These are phyloP conservation scores for Drusus annulatus DNA, from an alignment of 1,140 invertebrate genomes.

Conservation along the genomic window DNA sequence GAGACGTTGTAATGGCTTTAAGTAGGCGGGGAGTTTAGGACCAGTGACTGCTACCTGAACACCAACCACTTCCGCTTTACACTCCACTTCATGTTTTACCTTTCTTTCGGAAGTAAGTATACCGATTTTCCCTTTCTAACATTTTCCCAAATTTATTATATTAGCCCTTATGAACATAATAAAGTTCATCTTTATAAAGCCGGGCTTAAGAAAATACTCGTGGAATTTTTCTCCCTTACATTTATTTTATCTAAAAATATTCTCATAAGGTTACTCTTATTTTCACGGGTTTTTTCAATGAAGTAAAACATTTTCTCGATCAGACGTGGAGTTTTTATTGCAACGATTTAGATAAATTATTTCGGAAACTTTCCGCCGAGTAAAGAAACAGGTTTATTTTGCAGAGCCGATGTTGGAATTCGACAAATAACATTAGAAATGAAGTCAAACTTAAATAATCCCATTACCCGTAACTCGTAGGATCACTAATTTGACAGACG, in stretches of 20 bases:
- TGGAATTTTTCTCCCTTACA: background rate
- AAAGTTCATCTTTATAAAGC: constrained; percentile 35
- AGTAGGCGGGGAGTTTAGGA: too few relatives aligned
- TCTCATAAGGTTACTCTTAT: background rate
- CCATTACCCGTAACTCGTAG: too few relatives aligned
- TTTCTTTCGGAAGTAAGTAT: constrained; percentile 13
- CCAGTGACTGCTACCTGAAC: background rate
- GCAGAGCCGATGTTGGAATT: too few relatives aligned
- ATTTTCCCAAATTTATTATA: constrained; percentile 35
- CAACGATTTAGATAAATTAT: too few relatives aligned
- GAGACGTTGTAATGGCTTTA: too few relatives aligned
- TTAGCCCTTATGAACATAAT: constrained; percentile 31
- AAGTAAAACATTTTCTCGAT: background rate
- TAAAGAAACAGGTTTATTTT: too few relatives aligned
- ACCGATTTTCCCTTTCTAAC: constrained; percentile 5
- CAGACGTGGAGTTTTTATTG: too few relatives aligned
- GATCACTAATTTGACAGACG: too few relatives aligned
- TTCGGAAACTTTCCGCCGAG: too few relatives aligned
- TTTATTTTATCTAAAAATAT: constrained; percentile 1
- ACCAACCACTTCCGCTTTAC: background rate
- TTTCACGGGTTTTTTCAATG: constrained; percentile 1
- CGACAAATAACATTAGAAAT: too few relatives aligned
- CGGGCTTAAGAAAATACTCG: constrained; percentile 1
- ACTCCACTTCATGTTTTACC: background rate
- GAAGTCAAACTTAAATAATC: too few relatives aligned